Conservation (phyloP, 2,888 invertebrate species). For the Ligdia adustata region DNA sequence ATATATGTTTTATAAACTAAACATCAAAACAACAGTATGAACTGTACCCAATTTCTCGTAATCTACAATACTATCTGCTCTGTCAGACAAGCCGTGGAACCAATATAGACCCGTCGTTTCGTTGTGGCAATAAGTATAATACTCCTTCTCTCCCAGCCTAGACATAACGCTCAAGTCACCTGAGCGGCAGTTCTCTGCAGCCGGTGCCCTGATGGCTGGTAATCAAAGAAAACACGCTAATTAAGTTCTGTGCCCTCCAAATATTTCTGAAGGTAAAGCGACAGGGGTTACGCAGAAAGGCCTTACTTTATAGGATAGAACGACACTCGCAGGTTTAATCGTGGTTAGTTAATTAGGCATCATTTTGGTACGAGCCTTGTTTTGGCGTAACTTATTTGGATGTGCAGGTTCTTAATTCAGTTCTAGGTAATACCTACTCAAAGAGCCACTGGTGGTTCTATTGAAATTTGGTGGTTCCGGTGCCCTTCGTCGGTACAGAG, state of each 20-base stretch:
- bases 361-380: neutral
- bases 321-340: slow-evolving; percentile 13
- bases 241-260: slow-evolving; percentile 69
- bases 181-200: slow-evolving; percentile 70
- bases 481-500: too few species aligned
- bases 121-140: neutral
- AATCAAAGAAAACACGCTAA: slow-evolving; percentile 83
- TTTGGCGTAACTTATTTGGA: too few species aligned
- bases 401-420: too few species aligned
- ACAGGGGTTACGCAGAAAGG: slow-evolving; percentile 9
- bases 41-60: too few species aligned
- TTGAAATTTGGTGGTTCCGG: too few species aligned
- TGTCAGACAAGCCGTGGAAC: too few species aligned
- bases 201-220: slow-evolving; percentile 78
- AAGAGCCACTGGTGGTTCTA: too few species aligned
- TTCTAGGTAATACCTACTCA: too few species aligned
- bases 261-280: slow-evolving; percentile 56
- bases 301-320: slow-evolving; percentile 23
- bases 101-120: neutral
- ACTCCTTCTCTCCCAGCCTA: slow-evolving; percentile 28
- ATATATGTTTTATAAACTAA: too few species aligned
- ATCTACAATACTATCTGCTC: too few species aligned
- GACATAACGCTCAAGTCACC: slow-evolving; percentile 64
- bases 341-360: slow-evolving; percentile 13
- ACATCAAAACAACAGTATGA: too few species aligned